Base-by-base conservation (phyloP, 2,113 vertebrate genomes). In the Hepsetus odoe region DNA sequence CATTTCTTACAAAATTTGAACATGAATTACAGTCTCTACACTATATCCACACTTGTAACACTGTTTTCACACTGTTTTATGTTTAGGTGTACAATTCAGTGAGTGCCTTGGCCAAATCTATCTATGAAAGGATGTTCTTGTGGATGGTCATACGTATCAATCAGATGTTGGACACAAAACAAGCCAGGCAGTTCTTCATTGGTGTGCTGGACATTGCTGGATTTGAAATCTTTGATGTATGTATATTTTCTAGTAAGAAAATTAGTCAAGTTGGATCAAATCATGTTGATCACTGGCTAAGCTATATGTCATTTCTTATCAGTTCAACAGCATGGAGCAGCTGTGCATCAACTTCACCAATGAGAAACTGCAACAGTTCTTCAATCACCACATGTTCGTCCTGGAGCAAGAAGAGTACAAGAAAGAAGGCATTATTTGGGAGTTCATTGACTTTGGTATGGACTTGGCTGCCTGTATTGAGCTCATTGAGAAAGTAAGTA, bases 361-460 rank as follows among this genome's bases (percentile, higher is more conserved):
- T 59, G 56, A 59, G 56, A 59, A 61, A n/a, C 30, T 61, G 91
- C 94, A 95, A 83, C 95, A 96, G 92, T 95, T 95, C 51, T 95
- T 95, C 90, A 95, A 95, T 84, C 94, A 95, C 26, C 77, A 87
- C 89, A 95, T 95, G 0, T 92, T 92, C 22, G 94, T 96, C 74
- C 90, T 96, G 92, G 94, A 96, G 80, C 95, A 96, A 80, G 94
- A 95, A 69, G 94, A 95, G 69, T 94, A 95, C 91, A 95, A 95
- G 88, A 94, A 95, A 81, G 94, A 96, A 66, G 94, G 95, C 8
- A 96, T 96, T 83, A 76, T 95, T 70, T 96, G 95, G 95, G 92
- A 91, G 20, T 96, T 96, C 90, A 96, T 96, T 92, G 95, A 96
- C 76, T 96, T 96, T 49, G 95, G 95, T 0, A 96, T 96, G 95